phyloP scores from a whole-genome alignment of 2,113 vertebrate species.

The Anolis sagrei region DNA sequence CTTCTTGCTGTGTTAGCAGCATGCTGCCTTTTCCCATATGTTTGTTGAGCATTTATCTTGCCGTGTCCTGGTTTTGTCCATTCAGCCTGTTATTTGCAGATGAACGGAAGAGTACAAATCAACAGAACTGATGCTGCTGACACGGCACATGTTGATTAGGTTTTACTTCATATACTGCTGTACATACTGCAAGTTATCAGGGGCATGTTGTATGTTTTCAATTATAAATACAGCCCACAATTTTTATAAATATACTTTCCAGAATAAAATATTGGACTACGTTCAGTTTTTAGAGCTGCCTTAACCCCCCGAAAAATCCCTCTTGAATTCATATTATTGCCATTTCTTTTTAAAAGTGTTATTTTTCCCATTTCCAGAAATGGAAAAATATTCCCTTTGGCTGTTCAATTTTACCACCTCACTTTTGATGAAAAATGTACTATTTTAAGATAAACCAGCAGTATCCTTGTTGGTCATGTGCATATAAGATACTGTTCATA shows the following conservation, averaged over 20 bases:
- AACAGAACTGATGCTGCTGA: constrained; percentile 24
- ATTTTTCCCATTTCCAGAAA: neutral
- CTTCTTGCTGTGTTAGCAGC: constrained; percentile 17
- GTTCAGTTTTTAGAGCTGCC: neutral
- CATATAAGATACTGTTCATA: neutral
- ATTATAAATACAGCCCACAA: neutral
- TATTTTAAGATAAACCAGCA: neutral
- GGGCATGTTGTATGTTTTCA: neutral
- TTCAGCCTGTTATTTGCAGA: constrained; percentile 42
- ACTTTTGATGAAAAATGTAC: neutral
- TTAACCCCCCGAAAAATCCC: neutral
- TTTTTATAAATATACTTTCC: neutral
- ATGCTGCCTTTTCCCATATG: neutral
- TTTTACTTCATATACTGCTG: constrained; percentile 17
- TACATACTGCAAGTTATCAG: neutral
- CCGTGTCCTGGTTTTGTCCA: constrained; percentile 36
- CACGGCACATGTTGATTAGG: constrained; percentile 15
- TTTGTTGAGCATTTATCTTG: constrained; percentile 29
- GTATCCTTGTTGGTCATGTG: neutral
- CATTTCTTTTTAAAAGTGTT: neutral
- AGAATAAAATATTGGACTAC: neutral
- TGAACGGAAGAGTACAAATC: constrained; percentile 31
- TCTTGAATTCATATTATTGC: neutral
- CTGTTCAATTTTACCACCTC: neutral
- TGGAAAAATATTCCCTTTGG: constrained; percentile 3